Percentiles rank a stretch among this genome's conserved stretches.
Evolutionary conservation across 2,113 vertebrate species (phyloP).

Genomic region (Siphamia tubifer): DNA sequence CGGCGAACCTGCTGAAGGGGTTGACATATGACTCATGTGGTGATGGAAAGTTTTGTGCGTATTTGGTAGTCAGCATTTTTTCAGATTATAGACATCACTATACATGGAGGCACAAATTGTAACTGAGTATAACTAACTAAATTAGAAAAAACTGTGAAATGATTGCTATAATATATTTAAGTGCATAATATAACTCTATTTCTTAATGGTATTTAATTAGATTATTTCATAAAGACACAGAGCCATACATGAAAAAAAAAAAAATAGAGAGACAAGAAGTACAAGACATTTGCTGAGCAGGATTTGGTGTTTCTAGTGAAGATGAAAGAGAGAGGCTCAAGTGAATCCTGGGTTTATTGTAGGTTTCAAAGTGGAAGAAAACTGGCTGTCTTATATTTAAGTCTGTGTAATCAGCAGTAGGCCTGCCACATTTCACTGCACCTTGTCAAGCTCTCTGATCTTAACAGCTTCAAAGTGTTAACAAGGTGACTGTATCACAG

Average conservation of each 20-base stretch:
- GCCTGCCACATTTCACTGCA: constrained; percentile 56
- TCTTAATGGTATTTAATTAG: too few species aligned
- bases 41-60: constrained; percentile 6
- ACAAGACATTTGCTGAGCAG: not conserved
- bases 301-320: constrained; percentile 16
- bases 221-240: too few species aligned
- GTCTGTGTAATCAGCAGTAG: constrained; percentile 70
- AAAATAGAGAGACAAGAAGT: constrained; percentile 3
- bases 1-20: constrained; percentile 23
- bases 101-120: not conserved
- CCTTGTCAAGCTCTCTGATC: constrained; percentile 74
- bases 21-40: constrained; percentile 40
- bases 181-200: too few species aligned
- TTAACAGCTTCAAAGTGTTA: constrained; percentile 74
- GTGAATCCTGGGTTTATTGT: constrained; percentile 45
- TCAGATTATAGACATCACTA: too few species aligned
- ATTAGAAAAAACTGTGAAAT: too few species aligned
- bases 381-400: constrained; percentile 72
- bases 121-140: not conserved
- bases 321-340: constrained; percentile 15
- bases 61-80: constrained; percentile 45
- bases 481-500: constrained; percentile 69
- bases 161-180: too few species aligned
- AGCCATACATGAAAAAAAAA: not conserved
- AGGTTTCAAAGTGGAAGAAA: constrained; percentile 61